Percentiles rank a stretch among this genome's conserved stretches.
These are phyloP conservation scores for Danio jaintianensis DNA, from an alignment of 2,797 vertebrate genomes.

Conservation along the genomic window DNA sequence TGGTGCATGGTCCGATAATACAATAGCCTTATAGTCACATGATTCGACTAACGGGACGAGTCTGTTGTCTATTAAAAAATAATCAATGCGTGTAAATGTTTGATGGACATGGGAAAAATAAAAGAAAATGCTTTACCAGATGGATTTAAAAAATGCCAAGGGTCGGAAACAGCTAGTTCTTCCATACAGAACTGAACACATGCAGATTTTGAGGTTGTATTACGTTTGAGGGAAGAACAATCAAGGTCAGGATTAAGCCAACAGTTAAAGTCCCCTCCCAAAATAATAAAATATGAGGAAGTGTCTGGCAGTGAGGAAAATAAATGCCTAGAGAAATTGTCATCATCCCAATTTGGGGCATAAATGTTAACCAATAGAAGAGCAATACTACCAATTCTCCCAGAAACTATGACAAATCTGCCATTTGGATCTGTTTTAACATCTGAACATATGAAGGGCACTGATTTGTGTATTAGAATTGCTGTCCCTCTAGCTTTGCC, in stretches of 20 bases:
- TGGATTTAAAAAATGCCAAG: neutral
- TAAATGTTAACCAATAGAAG: no score
- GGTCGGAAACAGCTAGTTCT: neutral
- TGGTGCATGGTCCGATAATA: neutral
- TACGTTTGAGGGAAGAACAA: neutral
- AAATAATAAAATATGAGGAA: neutral
- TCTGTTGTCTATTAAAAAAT: neutral
- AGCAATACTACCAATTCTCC: no score
- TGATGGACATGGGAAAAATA: neutral
- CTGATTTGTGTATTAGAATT: no score
- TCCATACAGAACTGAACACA: neutral
- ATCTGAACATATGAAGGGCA: no score
- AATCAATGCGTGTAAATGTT: neutral
- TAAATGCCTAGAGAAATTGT: neutral
- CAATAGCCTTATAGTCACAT: neutral
- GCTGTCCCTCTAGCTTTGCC: no score
- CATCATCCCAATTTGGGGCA: neutral
- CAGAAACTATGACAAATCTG: no score
- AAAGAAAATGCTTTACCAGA: neutral
- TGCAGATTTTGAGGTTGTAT: neutral
- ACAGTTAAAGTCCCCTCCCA: neutral
- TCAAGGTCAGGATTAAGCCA: conserved; percentile 6
- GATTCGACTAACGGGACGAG: neutral
- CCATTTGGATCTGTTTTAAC: no score
- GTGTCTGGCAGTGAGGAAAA: neutral